phyloP scores from a whole-genome alignment of 2,888 invertebrate species.

The Gastrophysa polygoni region DNA sequence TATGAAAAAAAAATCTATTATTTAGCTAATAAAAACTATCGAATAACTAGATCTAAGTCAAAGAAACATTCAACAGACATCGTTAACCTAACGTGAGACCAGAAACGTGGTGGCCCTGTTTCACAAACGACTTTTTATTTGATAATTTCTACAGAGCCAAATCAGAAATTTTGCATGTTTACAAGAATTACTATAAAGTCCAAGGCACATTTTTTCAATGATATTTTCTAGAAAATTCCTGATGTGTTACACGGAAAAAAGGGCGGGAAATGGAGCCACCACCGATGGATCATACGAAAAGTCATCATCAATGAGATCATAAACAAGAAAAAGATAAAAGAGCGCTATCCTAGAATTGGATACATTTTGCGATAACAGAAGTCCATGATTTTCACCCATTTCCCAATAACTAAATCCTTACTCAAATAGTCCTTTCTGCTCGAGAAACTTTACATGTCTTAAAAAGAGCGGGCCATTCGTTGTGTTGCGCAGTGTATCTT shows the following conservation, averaged over 20 bases:
- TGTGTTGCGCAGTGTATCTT: no score
- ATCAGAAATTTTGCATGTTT: slow-evolving; percentile 42
- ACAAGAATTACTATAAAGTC: slow-evolving; percentile 44
- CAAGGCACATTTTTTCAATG: slow-evolving; percentile 53
- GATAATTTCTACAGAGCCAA: slow-evolving; percentile 26
- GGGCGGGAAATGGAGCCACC: slow-evolving; percentile 16
- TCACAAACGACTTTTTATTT: slow-evolving; percentile 9
- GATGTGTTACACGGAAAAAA: slow-evolving; percentile 22
- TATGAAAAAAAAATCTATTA: slow-evolving; percentile 42
- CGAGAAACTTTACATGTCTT: no score
- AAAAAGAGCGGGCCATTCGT: no score
- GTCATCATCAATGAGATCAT: slow-evolving; percentile 32
- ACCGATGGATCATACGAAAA: slow-evolving; percentile 11
- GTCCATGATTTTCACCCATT: no score
- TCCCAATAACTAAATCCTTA: no score
- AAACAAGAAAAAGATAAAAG: slow-evolving; percentile 30
- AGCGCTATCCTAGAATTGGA: slow-evolving; percentile 26
- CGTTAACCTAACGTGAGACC: slow-evolving; percentile 11
- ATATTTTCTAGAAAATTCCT: slow-evolving; percentile 40
- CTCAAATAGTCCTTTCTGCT: no score
- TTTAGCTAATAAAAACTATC: slow-evolving; percentile 28
- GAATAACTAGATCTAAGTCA: slow-evolving; percentile 22
- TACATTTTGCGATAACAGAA: no score
- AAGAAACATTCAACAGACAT: slow-evolving; percentile 9
- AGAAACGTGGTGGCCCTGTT: slow-evolving; percentile 13